A percentile compares a stretch with the other conserved stretches of the same genome.
Conservation (phyloP, 2,113 vertebrate genomes). For the Zosterops japonicus region DNA sequence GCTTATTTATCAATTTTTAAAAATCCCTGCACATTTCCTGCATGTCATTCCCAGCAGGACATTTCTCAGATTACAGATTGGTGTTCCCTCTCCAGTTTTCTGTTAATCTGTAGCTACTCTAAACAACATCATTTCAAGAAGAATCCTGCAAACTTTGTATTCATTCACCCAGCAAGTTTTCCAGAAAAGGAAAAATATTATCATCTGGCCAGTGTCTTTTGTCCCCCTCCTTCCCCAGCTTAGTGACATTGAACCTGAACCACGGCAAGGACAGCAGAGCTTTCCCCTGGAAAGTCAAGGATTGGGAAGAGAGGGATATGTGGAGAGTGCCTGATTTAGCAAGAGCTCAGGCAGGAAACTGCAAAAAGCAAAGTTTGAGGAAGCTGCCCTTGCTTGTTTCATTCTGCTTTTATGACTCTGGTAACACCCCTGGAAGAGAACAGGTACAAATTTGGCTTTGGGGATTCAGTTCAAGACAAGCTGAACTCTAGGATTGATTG, state of each 20-base stretch:
- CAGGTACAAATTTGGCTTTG: neutral
- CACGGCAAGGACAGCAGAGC: neutral
- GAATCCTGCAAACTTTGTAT: neutral
- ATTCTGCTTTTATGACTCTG: neutral
- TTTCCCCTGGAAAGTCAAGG: neutral
- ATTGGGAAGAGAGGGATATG: neutral
- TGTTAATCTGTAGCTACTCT: neutral
- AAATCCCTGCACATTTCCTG: neutral
- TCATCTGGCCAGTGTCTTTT: neutral
- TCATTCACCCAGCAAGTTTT: neutral
- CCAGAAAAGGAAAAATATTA: neutral
- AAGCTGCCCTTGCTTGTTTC: neutral
- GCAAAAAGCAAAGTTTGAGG: neutral
- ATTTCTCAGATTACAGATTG: neutral
- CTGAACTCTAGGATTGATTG: neutral
- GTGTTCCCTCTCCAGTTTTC: neutral
- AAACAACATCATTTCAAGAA: neutral
- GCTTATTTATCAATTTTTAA: neutral
- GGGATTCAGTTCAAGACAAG: neutral
- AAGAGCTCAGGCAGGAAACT: neutral
- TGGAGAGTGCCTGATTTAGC: neutral
- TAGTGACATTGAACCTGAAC: neutral
- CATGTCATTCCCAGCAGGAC: neutral
- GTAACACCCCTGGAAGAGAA: neutral
- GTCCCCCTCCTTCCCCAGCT: neutral